Evolutionary conservation across 2,113 vertebrate genomes (phyloP).

Genomic region (Otocyon megalotis): DNA sequence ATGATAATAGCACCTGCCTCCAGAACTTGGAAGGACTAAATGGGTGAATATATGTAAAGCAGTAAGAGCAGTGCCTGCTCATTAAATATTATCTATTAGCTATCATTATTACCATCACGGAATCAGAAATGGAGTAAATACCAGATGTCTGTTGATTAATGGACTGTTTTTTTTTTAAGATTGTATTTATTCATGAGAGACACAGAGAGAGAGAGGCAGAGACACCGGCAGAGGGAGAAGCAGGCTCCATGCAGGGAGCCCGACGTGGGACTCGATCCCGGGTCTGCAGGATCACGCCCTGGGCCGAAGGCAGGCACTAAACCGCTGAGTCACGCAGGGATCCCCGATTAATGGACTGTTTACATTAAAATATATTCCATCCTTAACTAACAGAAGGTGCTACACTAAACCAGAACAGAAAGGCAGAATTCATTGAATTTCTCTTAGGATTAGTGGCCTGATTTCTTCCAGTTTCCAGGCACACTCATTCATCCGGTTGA

Average conservation of each 20-base stretch:
- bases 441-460: not conserved
- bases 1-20: not conserved
- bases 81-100: conserved; percentile 30
- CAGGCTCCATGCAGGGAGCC: too few species aligned
- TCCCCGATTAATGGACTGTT: not conserved
- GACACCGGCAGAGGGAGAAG: too few species aligned
- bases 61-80: not conserved
- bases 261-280: too few species aligned
- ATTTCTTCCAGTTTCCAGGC: conserved; percentile 42
- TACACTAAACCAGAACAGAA: conserved; percentile 44
- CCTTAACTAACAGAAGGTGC: conserved; percentile 48
- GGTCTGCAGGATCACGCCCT: too few species aligned
- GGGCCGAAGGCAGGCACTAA: too few species aligned
- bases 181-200: too few species aligned
- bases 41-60: not conserved
- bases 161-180: not conserved
- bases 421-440: not conserved
- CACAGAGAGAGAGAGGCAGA: too few species aligned
- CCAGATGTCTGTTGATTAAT: not conserved
- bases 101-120: not conserved
- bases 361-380: conserved; percentile 49
- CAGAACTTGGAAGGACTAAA: conserved; percentile 46
- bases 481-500: not conserved
- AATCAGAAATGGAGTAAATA: not conserved
- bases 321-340: too few species aligned